Evolutionary conservation across 2,113 vertebrate genomes (phyloP).

Genomic region (Notechis scutatus): DNA sequence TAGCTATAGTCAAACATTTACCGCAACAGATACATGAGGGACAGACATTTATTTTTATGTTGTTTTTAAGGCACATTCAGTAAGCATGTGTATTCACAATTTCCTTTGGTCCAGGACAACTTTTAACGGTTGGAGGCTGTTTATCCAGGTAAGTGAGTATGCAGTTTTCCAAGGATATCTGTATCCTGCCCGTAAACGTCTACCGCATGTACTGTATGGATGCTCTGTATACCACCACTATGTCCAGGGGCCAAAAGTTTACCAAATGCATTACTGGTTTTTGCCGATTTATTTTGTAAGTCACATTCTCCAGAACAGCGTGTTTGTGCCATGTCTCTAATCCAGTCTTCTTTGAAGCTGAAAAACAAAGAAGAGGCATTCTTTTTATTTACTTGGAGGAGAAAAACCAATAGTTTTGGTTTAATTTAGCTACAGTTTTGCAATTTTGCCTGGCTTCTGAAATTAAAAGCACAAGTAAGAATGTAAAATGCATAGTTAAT

Average conservation of each 20-base stretch:
- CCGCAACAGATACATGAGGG: neutral
- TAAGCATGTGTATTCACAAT: slow-evolving; percentile 37
- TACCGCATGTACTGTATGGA: slow-evolving; percentile 5
- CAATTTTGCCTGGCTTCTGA: neutral
- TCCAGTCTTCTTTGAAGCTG: slow-evolving; percentile 60
- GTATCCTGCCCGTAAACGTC: slow-evolving; percentile 40
- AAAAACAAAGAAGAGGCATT: neutral
- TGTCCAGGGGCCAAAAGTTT: accelerated
- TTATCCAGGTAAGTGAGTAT: slow-evolving; percentile 54
- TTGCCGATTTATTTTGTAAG: neutral
- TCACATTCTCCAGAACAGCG: neutral
- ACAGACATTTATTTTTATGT: slow-evolving; percentile 12
- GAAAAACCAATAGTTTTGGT: neutral
- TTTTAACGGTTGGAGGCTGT: neutral
- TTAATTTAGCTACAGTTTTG: neutral
- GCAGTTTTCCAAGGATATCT: slow-evolving; percentile 4
- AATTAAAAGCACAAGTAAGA: neutral
- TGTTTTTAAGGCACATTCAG: slow-evolving; percentile 66
- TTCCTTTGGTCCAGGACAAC: slow-evolving; percentile 48
- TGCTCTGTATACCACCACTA: neutral
- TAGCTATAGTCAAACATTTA: neutral
- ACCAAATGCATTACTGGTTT: neutral
- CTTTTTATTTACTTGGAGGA: neutral
- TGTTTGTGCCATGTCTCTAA: accelerated
- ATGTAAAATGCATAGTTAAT: neutral